phyloP scores from a whole-genome alignment of 2,113 vertebrate genomes.

The Taurulus bubalis region DNA sequence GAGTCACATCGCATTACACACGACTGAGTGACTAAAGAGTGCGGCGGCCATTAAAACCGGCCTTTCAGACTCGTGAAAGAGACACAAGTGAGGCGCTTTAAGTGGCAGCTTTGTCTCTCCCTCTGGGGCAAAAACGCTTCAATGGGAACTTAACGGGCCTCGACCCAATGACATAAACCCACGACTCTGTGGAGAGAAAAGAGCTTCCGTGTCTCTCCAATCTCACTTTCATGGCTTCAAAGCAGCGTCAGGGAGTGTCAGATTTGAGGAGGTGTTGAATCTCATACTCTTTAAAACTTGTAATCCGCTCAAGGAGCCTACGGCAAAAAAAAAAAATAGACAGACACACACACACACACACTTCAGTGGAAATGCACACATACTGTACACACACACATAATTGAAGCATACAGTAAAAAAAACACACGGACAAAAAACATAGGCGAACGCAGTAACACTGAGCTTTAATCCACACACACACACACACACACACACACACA shows the following conservation, averaged over 20 bases:
- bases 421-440: neutral
- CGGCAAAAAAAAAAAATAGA: conserved; percentile 55
- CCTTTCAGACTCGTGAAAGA: conserved; percentile 62
- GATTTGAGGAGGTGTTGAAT: conserved; percentile 81
- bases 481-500: neutral
- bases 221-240: conserved; percentile 78
- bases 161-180: conserved; percentile 79
- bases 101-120: conserved; percentile 77
- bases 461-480: conserved; percentile 21
- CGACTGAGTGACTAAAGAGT: neutral
- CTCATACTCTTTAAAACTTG: conserved; percentile 85
- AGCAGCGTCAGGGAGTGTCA: conserved; percentile 76
- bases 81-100: conserved; percentile 71
- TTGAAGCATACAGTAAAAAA: neutral
- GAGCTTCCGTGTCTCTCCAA: conserved; percentile 71
- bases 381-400: neutral
- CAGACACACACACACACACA: conserved; percentile 29
- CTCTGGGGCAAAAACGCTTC: conserved; percentile 70
- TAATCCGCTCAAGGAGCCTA: conserved; percentile 82
- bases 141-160: conserved; percentile 79
- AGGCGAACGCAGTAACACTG: neutral
- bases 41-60: conserved; percentile 30
- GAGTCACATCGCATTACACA: neutral
- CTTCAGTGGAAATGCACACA: conserved; percentile 13
- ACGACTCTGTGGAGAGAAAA: conserved; percentile 72